Base-by-base conservation (phyloP, 2,113 vertebrate genomes). In the Galemys pyrenaicus region DNA sequence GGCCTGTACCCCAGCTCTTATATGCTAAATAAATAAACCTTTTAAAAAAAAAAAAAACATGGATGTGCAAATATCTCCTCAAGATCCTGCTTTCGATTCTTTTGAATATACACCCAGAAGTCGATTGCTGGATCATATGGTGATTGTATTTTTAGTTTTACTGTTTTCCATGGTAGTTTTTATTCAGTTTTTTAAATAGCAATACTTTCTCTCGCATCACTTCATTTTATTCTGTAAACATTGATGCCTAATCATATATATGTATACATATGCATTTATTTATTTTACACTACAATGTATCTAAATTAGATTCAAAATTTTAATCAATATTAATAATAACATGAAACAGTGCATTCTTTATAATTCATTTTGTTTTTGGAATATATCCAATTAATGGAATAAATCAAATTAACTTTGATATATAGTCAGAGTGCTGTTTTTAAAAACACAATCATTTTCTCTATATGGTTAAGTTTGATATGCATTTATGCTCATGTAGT, bases 221-320 rank as follows among this genome's bases (percentile, higher is more conserved):
- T 77, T 77, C 32, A 62, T 39, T 12, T 86, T 93, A 68, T 32
- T 51, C 35, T 51, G 67, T 79, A 73, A 79, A 74, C 62, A 46
- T 54, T 83, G 28, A 3, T 37, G 4, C 15, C 17, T 64, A 84
- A 41, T 0, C 26, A 74, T 16, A 68, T 78, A 5, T 73, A 65
- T 20, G 44, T 2, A 65, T 67, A n/a, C 46, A 83, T 74, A 19
- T 32, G n/a, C 2, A 51, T 28, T 56, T 75, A 68, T 87, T 84
- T 80, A 80, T 13, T 46, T 78, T 71, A 71, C 56, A 37, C 4
- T 77, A 24, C 3, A 65, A 35, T 60, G 54, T 78, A 44, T 6
- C 7, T 67, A 64, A 82, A 74, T 87, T 49, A 77, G 35, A 74
- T 90, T 83, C 10, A 73, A 95, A 92, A 54, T 60, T 83, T 13